Evolutionary conservation across 2,113 vertebrate genomes (phyloP), one percentile per base, ranked within the genome.

Genomic region (Elephas maximus): DNA sequence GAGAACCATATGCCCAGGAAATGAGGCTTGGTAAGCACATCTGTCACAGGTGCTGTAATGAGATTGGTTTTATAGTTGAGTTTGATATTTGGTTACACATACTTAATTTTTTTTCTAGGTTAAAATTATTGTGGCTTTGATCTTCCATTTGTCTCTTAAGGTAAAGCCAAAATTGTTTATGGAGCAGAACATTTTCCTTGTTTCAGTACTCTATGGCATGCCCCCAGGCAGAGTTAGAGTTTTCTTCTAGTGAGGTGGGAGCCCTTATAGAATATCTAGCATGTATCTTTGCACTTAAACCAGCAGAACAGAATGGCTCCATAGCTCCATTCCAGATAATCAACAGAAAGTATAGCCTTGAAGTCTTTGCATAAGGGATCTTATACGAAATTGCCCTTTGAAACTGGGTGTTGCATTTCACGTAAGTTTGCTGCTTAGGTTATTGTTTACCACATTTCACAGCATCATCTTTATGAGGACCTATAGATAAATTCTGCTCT

Each of bases 111-210:
- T 87, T 78, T 87, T 65, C 14, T 41, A 78, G 73, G 33, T 63
- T 91, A 92, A 94, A 87, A 90, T 76, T 76, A 88, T 84, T 94
- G 4, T 77, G 81, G 14, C 51, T 88, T 92, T 94, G 17, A 74
- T 81, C 21, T 88, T 88, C 15, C 37, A 88, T 83, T 96, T 97
- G 30, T 78, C 7, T 85, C 23, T 51, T 83, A 77, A 1, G 17
- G 37, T 20, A 65, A 95, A 92, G 5, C 20, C 69, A 93, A 93
- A 21, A 26, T 45, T 57, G n/a, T 92, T 74, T 44, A 48, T 62
- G 14, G 11, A 73, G 6, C 12, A 89, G 63, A 95, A 67, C 8
- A 3, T 96, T 93, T 93, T 45, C 45, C 23, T 33, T 82, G 45
- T 20, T 82, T 63, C 73, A 67, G 33, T 76, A 78, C 4, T 79